Evolutionary conservation across 2,888 invertebrate genomes (phyloP).

Genomic region (Platycheirus rosarum): DNA sequence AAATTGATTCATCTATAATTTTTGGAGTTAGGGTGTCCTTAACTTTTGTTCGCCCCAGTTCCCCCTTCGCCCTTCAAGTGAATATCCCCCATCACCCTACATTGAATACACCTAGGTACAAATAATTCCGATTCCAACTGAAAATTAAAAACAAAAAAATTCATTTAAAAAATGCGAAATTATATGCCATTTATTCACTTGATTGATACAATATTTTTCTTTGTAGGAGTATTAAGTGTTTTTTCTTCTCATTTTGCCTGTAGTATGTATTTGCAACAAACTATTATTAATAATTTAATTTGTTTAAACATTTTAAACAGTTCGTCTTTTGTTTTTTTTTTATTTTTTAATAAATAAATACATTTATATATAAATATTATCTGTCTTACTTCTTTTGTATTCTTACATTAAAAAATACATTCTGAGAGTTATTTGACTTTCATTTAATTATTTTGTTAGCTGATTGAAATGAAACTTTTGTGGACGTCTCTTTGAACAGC

Average conservation of each 20-base stretch:
- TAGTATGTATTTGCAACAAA: slow-evolving; percentile 63
- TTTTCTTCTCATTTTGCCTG: slow-evolving; percentile 43
- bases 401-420: slow-evolving; percentile 56
- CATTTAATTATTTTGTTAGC: background rate
- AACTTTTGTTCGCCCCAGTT: too few relatives aligned
- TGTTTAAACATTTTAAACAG: slow-evolving; percentile 61
- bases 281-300: slow-evolving; percentile 42
- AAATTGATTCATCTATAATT: too few relatives aligned
- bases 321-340: too few relatives aligned
- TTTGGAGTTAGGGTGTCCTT: too few relatives aligned
- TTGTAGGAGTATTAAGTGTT: slow-evolving; percentile 51
- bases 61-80: too few relatives aligned
- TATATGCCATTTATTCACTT: slow-evolving; percentile 73
- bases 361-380: slow-evolving; percentile 41
- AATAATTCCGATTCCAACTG: background rate
- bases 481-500: slow-evolving; percentile 11
- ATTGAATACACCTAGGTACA: too few relatives aligned
- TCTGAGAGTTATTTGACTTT: slow-evolving; percentile 12
- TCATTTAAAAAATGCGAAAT: slow-evolving; percentile 70
- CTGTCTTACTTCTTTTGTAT: slow-evolving; percentile 39
- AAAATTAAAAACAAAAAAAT: slow-evolving; percentile 20
- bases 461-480: background rate
- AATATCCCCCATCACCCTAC: too few relatives aligned
- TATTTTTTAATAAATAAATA: slow-evolving; percentile 63
- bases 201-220: slow-evolving; percentile 65